Conservation (phyloP, 2,113 vertebrate genomes). For the Saccopteryx leptura region DNA sequence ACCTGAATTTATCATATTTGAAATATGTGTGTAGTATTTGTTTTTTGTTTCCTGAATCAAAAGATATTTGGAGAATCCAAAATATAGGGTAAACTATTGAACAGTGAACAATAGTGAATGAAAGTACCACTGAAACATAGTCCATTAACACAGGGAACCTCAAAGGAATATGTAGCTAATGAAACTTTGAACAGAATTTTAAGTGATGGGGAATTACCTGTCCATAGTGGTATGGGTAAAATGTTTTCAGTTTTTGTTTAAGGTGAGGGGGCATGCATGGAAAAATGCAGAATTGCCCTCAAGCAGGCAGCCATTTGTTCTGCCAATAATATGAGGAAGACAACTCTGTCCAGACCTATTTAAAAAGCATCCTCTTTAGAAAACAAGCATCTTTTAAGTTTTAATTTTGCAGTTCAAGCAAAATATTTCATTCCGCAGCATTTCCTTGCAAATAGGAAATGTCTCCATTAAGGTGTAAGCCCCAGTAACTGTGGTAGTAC, state of each 20-base stretch:
- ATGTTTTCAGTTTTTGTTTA: not conserved
- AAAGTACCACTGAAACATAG: not conserved
- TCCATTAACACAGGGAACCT: not conserved
- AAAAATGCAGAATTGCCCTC: not conserved
- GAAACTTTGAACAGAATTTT: not conserved
- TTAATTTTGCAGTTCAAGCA: conserved; percentile 43
- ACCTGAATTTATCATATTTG: not conserved
- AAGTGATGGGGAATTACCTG: not conserved
- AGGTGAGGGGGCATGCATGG: not conserved
- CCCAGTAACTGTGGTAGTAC: conserved; percentile 62
- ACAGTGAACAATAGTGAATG: not conserved
- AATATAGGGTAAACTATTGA: not conserved
- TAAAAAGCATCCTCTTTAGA: conserved; percentile 37
- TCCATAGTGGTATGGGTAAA: not conserved
- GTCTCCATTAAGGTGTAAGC: conserved; percentile 53
- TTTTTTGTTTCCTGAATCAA: conserved; percentile 62
- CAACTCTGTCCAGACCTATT: conserved; percentile 17
- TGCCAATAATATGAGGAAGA: conserved; percentile 18
- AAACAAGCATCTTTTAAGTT: conserved; percentile 58
- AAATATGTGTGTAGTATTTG: conserved; percentile 41
- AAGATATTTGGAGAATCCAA: conserved; percentile 20
- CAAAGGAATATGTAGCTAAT: not conserved
- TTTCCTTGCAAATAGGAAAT: conserved; percentile 73
- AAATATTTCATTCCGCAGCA: conserved; percentile 73
- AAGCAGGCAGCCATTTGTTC: not conserved